Evolutionary conservation across 2,113 vertebrate species (phyloP).

Genomic region (Toxostoma redivivum): DNA sequence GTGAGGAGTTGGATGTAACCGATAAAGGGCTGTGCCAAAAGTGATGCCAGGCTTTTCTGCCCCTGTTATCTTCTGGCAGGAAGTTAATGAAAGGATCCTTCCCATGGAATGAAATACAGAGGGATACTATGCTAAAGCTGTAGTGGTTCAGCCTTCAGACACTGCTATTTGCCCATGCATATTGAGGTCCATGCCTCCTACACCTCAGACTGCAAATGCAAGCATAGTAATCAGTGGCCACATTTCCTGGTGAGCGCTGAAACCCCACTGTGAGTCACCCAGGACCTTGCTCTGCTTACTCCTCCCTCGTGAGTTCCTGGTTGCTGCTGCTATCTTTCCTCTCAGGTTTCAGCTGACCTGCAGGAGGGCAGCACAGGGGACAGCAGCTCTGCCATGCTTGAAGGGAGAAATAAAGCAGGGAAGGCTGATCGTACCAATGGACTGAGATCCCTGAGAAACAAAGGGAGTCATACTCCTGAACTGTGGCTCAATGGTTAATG

Average conservation of each 20-base stretch:
- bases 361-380: rapidly evolving
- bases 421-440: rapidly evolving
- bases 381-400: background rate
- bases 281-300: background rate
- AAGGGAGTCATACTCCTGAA: background rate
- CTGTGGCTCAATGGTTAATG: background rate
- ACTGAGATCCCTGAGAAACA: background rate
- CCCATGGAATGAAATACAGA: background rate
- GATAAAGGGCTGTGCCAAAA: background rate
- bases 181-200: background rate
- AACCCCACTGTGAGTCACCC: background rate
- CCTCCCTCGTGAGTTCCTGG: rapidly evolving
- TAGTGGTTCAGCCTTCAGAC: background rate
- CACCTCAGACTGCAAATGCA: background rate
- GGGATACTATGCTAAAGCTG: background rate
- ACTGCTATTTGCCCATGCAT: background rate
- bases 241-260: rapidly evolving
- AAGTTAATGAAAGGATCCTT: background rate
- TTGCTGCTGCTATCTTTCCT: rapidly evolving
- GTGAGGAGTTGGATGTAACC: background rate
- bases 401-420: background rate
- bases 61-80: rapidly evolving
- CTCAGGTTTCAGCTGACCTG: background rate
- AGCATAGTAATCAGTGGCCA: background rate
- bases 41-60: background rate